Base-by-base conservation (phyloP, 1,140 invertebrate species). In the Centruroides vittatus region DNA sequence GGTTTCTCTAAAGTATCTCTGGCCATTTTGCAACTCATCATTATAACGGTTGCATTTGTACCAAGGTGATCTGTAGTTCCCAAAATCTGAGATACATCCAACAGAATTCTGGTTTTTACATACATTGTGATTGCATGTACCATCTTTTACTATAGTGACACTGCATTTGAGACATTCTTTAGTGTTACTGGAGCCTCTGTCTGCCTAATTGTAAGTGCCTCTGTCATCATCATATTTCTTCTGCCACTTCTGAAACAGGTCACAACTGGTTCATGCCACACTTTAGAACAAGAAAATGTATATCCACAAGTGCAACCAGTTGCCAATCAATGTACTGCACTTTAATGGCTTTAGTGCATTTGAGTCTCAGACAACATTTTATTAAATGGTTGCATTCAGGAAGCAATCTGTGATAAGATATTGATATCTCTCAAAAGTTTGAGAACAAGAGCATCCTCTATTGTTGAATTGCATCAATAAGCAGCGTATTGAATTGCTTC, bases 181-280 rank as follows among this genome's bases (percentile, higher is more conserved):
- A 41, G 96, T 99, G 75, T 99, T 98, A 5, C 94, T 95, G 57
- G 92, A 92, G 70, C 23, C 23, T 23, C 23, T 23, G 98, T 97
- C 96, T 23, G 98, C 97, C 96, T 96, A 99, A 73, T 98, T 98
- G 13, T 91, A 95, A 46, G 96, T 99, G 78, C 98, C 96, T 10
- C 92, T 96, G 73, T 99, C 96, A 73, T 99, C 96, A 71, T 96
- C 93, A 77, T 94, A 98, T 77, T 98, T 99, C 78, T 98, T 98
- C 60, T 97, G 92, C 96, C 96, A 99, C 73, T 88, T 91, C 69
- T 84, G 86, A 0, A 99, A 79, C 71, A 93, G 81, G 66, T 85
- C 82, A 77, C 96, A 99, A 67, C 93, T 5, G 96, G 96, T 74
- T 99, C 95, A 76, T 99, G 96, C 94, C 95, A 98, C 73, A 93